Percentiles rank a stretch among this genome's conserved stretches.
phyloP scores from a whole-genome alignment of 2,797 vertebrate genomes.

The Crotalus adamanteus region DNA sequence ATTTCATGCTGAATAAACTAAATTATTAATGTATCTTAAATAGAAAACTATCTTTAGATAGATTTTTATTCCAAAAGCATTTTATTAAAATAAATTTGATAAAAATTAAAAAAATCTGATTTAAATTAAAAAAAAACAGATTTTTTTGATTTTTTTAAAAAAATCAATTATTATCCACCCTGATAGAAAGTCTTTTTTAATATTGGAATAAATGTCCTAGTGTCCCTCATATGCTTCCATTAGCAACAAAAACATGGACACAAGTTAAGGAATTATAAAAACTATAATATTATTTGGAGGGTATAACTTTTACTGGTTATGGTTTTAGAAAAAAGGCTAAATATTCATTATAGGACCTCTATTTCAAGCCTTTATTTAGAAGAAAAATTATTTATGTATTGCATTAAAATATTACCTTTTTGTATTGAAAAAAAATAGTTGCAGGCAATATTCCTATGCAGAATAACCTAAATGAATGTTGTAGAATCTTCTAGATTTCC shows the following conservation, averaged over 20 bases:
- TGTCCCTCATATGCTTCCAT: neutral
- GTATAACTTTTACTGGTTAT: neutral
- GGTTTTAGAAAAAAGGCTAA: neutral
- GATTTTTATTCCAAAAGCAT: too few species aligned
- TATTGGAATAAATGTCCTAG: neutral
- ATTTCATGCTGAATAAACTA: too few species aligned
- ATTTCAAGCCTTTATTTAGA: neutral
- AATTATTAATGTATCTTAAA: too few species aligned
- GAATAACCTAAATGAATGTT: slow-evolving; percentile 44
- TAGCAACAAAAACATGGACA: neutral
- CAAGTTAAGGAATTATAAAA: neutral
- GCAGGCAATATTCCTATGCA: slow-evolving; percentile 14
- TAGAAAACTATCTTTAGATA: too few species aligned
- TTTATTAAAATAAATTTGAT: too few species aligned
- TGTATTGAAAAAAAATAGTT: neutral
- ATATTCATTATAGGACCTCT: neutral
- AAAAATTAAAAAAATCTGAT: too few species aligned
- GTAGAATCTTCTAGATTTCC: slow-evolving; percentile 18
- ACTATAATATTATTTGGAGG: neutral
- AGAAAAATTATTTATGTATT: neutral
- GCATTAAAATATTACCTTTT: slow-evolving; percentile 15
- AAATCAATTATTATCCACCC: too few species aligned
- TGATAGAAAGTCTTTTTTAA: neutral
- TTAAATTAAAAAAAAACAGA: too few species aligned
- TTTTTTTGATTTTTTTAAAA: too few species aligned